A percentile compares a stretch with the other conserved stretches of the same genome.
These are phyloP conservation scores for Campopleginae sp. DNA, from an alignment of 2,888 invertebrate genomes.

Conservation along the genomic window DNA sequence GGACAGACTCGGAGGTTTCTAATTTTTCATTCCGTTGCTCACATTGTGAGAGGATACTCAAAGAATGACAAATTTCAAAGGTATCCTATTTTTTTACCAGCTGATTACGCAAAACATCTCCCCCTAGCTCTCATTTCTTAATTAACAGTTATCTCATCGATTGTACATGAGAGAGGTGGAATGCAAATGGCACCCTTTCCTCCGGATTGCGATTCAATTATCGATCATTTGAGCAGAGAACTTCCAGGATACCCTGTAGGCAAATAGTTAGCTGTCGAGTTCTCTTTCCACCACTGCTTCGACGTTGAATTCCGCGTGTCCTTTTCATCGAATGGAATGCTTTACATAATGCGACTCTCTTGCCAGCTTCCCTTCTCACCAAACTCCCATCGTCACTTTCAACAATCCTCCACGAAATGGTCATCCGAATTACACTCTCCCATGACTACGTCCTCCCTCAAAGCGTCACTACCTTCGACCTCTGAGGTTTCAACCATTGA, in stretches of 20 bases:
- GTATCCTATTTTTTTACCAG: neutral
- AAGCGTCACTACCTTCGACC: constrained; percentile 45
- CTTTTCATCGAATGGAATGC: constrained; percentile 77
- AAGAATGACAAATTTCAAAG: neutral
- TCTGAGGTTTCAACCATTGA: constrained; percentile 63
- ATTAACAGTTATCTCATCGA: neutral
- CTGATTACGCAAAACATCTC: neutral
- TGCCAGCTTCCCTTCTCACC: constrained; percentile 33
- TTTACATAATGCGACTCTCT: constrained; percentile 79
- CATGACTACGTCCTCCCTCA: constrained; percentile 22
- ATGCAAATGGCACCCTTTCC: neutral
- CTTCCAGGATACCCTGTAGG: constrained; percentile 9
- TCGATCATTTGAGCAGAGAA: neutral
- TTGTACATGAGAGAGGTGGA: neutral
- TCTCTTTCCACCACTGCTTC: constrained; percentile 53
- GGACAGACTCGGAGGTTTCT: neutral
- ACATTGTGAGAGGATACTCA: neutral
- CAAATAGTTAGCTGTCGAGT: constrained; percentile 79
- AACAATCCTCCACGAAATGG: constrained; percentile 38
- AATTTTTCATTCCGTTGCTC: neutral
- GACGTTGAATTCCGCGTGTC: constrained; percentile 73
- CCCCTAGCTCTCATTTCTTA: neutral
- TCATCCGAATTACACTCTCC: constrained; percentile 51
- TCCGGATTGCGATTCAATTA: neutral
- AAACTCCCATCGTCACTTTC: constrained; percentile 20